phyloP scores from a whole-genome alignment of 2,888 invertebrate genomes.

The Cheilosia impressa region DNA sequence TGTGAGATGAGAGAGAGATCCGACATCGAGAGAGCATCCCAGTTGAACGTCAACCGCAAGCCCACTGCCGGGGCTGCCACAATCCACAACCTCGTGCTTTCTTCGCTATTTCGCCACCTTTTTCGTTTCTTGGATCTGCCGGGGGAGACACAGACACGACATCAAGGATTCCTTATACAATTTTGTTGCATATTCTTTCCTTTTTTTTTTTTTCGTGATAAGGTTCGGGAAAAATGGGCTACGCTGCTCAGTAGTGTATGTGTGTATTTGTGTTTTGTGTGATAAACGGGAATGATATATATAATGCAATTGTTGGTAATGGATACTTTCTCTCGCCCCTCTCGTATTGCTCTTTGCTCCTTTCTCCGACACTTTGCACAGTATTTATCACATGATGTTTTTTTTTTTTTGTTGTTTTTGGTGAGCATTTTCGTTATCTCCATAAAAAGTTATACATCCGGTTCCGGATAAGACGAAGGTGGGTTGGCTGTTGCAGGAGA shows the following conservation, averaged over 20 bases:
- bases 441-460: constrained; percentile 70
- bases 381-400: constrained; percentile 62
- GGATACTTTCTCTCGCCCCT: constrained; percentile 54
- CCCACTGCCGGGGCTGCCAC: neutral
- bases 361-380: constrained; percentile 33
- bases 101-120: constrained; percentile 24
- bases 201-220: constrained; percentile 4
- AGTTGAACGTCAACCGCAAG: neutral
- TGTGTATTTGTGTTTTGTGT: constrained; percentile 18
- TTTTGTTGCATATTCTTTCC: constrained; percentile 53
- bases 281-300: constrained; percentile 54
- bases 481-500: constrained; percentile 5
- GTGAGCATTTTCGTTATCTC: constrained; percentile 58
- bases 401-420: constrained; percentile 31
- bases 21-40: constrained; percentile 21
- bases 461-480: constrained; percentile 58
- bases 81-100: constrained; percentile 53
- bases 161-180: constrained; percentile 53
- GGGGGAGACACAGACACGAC: constrained; percentile 9
- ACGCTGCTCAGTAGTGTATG: constrained; percentile 11
- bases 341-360: constrained; percentile 26
- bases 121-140: constrained; percentile 1
- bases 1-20: constrained; percentile 11
- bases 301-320: constrained; percentile 69
- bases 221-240: constrained; percentile 43